Conservation (phyloP, 1,140 invertebrate species). For the Drosophila repleta region DNA sequence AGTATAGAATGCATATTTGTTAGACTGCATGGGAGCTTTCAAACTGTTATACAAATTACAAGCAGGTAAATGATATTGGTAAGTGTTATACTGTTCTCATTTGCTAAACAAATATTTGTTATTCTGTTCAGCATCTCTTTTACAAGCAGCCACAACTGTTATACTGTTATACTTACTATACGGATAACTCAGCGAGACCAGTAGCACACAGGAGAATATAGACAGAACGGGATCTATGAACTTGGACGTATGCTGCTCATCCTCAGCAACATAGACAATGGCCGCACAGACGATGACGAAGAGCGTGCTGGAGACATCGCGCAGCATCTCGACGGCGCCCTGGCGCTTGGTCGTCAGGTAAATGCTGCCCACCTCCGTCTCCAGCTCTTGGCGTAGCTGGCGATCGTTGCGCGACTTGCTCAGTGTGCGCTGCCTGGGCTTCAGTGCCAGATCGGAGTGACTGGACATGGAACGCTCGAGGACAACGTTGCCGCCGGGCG, state of each 20-base stretch:
- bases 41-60: no score
- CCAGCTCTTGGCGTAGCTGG: constrained; percentile 64
- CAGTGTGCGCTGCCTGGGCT: constrained; percentile 84
- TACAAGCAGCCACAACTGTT: background rate
- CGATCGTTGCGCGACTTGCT: constrained; percentile 78
- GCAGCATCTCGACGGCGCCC: constrained; percentile 85
- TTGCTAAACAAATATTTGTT: background rate
- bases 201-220: constrained; percentile 87
- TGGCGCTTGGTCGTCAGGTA: constrained; percentile 81
- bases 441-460: constrained; percentile 81
- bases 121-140: background rate
- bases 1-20: no score
- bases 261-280: constrained; percentile 87
- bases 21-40: no score
- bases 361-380: constrained; percentile 70
- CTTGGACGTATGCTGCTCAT: constrained; percentile 86
- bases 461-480: constrained; percentile 85
- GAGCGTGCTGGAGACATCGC: constrained; percentile 88
- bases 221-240: constrained; percentile 90
- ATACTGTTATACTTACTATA: constrained; percentile 87
- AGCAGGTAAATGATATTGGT: no score
- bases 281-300: constrained; percentile 88
- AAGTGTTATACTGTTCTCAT: no score
- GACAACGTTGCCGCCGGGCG: constrained; percentile 87
- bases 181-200: constrained; percentile 89